Base-by-base conservation (phyloP, 1,140 invertebrate genomes). In the Helicoverpa armigera region DNA sequence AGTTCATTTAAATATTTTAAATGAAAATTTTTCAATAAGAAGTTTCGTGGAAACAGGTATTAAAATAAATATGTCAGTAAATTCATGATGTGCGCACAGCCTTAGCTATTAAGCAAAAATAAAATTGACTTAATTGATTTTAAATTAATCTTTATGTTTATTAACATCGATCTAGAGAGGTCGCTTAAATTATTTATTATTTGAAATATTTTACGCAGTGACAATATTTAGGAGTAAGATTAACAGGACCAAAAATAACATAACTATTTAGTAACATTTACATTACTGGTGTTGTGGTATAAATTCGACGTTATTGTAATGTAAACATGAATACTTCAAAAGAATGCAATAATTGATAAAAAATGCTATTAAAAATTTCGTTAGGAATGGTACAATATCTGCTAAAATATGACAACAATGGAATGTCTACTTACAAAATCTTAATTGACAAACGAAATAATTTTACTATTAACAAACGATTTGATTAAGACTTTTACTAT, bases 111-210 rank as follows among this genome's bases (percentile, higher is more conserved):
- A 48, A 43, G 35, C 35, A 43, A 43, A 43, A 7, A 43, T 43
- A 9, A 43, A 43, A 9, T 43, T 67, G 14, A 11, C 67, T 14
- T 53, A 73, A 18, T 14, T 7, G 18, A 54, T 31, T 73, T 73
- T 35, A 13, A 73, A 50, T 13, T 29, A 54, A 56, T 7, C 0
- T 35, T 73, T 31, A 58, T 73, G 53, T 56, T 58, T 73, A 73
- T 73, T 73, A 73, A 73, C 51, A 31, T 23, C 23, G 14, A 29
- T 31, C 53, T 31, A 58, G 70, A 73, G 53, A 14, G 51, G 18
- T 51, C 16, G 5, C n/a, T 73, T 35, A 43, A 43, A 56, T 58
- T 73, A 73, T 43, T 73, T 11, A 56, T 43, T 53, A 29, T 31
- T n/a, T 56, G 16, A 58, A 73, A 73, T 5, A 73, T 69, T n/a